Evolutionary conservation across 2,113 vertebrate genomes (phyloP).

Genomic region (Coryphaenoides rupestris): DNA sequence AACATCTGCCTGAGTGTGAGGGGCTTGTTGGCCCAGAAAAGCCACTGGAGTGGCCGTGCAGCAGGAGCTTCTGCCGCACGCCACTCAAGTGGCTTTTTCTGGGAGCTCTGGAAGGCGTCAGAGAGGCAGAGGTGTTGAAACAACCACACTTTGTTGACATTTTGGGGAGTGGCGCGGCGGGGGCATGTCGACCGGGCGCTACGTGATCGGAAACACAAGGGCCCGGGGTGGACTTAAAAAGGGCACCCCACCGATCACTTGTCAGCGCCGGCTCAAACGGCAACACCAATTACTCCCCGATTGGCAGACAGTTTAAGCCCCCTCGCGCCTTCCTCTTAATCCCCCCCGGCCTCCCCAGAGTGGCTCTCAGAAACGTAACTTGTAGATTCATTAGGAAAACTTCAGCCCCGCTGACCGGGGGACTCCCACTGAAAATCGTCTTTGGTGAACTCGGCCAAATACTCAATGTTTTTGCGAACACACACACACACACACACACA

Average conservation of each 20-base stretch:
- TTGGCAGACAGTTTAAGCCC: slow-evolving; percentile 31
- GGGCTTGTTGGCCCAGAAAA: slow-evolving; percentile 21
- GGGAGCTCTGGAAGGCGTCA: too few species aligned
- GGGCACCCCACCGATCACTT: not conserved
- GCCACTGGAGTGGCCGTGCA: slow-evolving; percentile 2
- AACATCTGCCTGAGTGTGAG: too few species aligned
- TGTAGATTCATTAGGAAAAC: slow-evolving; percentile 39
- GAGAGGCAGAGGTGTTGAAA: too few species aligned
- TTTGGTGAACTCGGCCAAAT: too few species aligned
- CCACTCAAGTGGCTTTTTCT: too few species aligned
- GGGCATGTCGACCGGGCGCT: not conserved
- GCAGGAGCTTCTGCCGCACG: not conserved
- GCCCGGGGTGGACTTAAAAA: not conserved
- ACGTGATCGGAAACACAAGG: not conserved
- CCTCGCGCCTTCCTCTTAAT: slow-evolving; percentile 8
- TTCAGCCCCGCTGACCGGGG: too few species aligned
- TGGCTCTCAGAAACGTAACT: slow-evolving; percentile 26
- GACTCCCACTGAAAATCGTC: too few species aligned
- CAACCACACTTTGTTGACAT: too few species aligned
- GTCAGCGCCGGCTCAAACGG: slow-evolving; percentile 1
- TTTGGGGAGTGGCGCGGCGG: too few species aligned
- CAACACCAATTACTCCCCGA: slow-evolving; percentile 37
- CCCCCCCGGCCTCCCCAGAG: not conserved
- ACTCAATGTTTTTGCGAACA: too few species aligned
- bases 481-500: too few species aligned